These are phyloP conservation scores for Hapalemur alaotrensis DNA, from an alignment of 2,797 vertebrate genomes.

Conservation along the genomic window DNA sequence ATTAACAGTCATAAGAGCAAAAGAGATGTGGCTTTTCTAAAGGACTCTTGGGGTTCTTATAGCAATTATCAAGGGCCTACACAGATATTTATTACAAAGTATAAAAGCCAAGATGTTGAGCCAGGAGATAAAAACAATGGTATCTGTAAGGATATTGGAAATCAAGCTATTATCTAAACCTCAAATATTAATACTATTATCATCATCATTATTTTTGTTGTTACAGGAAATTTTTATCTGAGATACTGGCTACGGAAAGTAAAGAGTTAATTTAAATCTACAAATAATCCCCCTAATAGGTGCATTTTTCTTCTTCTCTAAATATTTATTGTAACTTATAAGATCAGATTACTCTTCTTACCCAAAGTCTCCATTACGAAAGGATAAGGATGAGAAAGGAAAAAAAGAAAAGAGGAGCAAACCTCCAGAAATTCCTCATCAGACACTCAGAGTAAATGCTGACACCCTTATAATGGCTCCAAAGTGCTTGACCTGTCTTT, in stretches of 20 bases:
- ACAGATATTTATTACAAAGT: background rate
- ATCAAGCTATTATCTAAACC: background rate
- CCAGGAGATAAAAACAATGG: background rate
- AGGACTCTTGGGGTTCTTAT: background rate
- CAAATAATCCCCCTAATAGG: background rate
- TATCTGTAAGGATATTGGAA: background rate
- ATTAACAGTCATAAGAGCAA: background rate
- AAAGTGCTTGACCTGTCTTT: background rate
- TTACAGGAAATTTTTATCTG: background rate
- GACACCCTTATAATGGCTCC: background rate
- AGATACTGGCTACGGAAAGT: background rate
- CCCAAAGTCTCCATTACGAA: background rate
- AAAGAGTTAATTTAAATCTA: background rate
- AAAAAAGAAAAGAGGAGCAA: background rate
- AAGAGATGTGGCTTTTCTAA: background rate
- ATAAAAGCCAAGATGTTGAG: background rate
- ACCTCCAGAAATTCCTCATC: background rate
- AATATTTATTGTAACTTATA: background rate
- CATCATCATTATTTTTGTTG: background rate
- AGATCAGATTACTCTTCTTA: background rate
- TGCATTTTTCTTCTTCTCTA: background rate
- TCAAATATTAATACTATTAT: background rate
- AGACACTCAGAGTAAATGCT: background rate
- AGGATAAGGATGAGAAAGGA: background rate
- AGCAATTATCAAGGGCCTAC: background rate